Percentiles rank a stretch among this genome's conserved stretches.
Conservation (phyloP, 2,797 vertebrate species). For the Cygnus olor region DNA sequence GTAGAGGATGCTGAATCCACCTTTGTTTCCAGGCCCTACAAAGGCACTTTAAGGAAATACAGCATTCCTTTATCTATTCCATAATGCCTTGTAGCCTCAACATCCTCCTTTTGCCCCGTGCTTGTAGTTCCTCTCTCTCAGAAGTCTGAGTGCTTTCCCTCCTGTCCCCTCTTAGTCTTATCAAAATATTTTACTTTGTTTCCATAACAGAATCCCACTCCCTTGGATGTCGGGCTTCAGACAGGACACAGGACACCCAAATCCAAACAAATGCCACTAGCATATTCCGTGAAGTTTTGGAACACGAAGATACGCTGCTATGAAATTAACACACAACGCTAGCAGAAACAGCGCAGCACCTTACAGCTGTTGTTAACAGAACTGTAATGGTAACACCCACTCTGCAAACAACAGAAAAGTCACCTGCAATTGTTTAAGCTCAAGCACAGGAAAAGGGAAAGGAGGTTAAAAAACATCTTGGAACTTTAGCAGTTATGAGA, state of each 20-base stretch:
- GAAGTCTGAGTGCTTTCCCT: neutral
- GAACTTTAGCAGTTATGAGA: neutral
- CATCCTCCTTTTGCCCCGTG: neutral
- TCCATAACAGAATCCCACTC: neutral
- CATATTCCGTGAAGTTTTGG: neutral
- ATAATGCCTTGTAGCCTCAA: neutral
- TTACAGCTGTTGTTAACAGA: constrained; percentile 1
- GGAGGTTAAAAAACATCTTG: neutral
- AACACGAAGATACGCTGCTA: neutral
- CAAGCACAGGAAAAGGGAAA: neutral
- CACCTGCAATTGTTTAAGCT: neutral
- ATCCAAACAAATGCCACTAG: neutral
- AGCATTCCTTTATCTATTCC: neutral
- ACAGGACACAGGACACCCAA: fast-evolving
- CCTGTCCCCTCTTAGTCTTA: neutral
- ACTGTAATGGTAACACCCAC: constrained; percentile 12
- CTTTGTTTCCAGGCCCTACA: neutral
- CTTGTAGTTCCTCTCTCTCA: neutral
- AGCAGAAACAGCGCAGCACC: neutral
- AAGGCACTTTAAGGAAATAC: neutral
- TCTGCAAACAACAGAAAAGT: constrained; percentile 31
- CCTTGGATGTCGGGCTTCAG: neutral
- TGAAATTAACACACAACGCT: neutral
- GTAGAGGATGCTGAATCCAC: neutral
- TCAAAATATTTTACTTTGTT: neutral